A percentile compares a stretch with the other conserved stretches of the same genome.
These are phyloP conservation scores for Rutilus rutilus DNA, from an alignment of 2,113 vertebrate species.

Conservation along the genomic window DNA sequence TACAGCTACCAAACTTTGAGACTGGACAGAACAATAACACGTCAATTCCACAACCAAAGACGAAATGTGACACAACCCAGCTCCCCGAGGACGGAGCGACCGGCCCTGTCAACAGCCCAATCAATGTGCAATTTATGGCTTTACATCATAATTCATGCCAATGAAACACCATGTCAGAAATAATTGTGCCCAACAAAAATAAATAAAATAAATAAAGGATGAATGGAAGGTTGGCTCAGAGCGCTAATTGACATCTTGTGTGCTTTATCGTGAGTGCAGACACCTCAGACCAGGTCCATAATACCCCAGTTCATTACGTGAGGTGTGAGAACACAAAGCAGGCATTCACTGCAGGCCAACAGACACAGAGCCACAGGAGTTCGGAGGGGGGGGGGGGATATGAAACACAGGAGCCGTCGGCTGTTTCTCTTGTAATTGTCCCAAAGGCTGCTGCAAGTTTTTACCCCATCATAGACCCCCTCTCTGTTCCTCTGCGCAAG, in stretches of 20 bases:
- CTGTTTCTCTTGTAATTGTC: constrained; percentile 57
- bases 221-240: constrained; percentile 21
- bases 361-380: constrained; percentile 50
- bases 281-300: constrained; percentile 35
- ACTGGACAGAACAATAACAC: constrained; percentile 27
- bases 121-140: constrained; percentile 18
- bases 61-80: constrained; percentile 25
- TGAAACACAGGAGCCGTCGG: constrained; percentile 45
- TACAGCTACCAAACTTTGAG: background rate
- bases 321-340: constrained; percentile 58
- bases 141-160: background rate
- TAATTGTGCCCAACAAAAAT: background rate
- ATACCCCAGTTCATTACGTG: constrained; percentile 55
- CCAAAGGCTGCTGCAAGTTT: constrained; percentile 55
- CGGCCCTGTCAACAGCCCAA: background rate
- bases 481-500: background rate
- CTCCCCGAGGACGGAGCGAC: background rate
- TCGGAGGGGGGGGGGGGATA: constrained; percentile 43
- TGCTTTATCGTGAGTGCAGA: constrained; percentile 31
- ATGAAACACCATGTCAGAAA: background rate
- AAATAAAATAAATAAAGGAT: constrained; percentile 34
- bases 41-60: constrained; percentile 13
- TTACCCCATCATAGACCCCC: constrained; percentile 42
- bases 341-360: constrained; percentile 56
- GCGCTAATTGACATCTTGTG: constrained; percentile 42